Percentiles rank a stretch among this genome's conserved stretches.
Evolutionary conservation across 2,888 invertebrate species (phyloP).

Genomic region (Drosophila bunnanda): DNA sequence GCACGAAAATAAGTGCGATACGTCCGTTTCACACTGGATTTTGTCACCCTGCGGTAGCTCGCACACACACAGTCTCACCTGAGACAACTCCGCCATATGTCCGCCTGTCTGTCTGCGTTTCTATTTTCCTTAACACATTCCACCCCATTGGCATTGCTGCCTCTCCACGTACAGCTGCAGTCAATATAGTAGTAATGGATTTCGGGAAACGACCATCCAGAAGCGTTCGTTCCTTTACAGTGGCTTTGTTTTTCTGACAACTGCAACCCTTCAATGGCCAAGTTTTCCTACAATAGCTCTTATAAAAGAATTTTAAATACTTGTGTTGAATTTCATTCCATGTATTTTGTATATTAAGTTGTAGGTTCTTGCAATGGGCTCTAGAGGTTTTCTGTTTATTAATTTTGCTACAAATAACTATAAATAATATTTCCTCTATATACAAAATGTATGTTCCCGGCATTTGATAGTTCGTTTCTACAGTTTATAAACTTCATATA

Average conservation of each 20-base stretch:
- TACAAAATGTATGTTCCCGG: too few species aligned
- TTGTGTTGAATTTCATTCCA: not conserved
- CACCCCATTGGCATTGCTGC: constrained; percentile 69
- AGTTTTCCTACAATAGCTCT: not conserved
- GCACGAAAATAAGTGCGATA: constrained; percentile 27
- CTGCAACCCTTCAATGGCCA: constrained; percentile 1
- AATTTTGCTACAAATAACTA: too few species aligned
- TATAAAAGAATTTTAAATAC: not conserved
- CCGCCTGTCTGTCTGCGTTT: constrained; percentile 53
- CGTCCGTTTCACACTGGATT: constrained; percentile 50
- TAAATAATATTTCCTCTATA: too few species aligned
- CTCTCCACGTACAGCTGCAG: constrained; percentile 51
- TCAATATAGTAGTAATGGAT: constrained; percentile 53
- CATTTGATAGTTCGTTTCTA: too few species aligned
- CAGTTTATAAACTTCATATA: not conserved
- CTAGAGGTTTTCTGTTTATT: too few species aligned
- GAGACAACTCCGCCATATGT: constrained; percentile 74
- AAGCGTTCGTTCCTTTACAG: constrained; percentile 29
- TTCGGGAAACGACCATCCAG: constrained; percentile 17
- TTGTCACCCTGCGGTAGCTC: constrained; percentile 62
- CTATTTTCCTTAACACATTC: constrained; percentile 67
- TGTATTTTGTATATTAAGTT: not conserved
- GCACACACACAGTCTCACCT: constrained; percentile 61
- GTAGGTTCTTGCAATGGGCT: too few species aligned
- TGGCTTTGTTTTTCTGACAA: constrained; percentile 8